phyloP scores from a whole-genome alignment of 2,113 vertebrate genomes.

The Anarhynchus alexandrinus region DNA sequence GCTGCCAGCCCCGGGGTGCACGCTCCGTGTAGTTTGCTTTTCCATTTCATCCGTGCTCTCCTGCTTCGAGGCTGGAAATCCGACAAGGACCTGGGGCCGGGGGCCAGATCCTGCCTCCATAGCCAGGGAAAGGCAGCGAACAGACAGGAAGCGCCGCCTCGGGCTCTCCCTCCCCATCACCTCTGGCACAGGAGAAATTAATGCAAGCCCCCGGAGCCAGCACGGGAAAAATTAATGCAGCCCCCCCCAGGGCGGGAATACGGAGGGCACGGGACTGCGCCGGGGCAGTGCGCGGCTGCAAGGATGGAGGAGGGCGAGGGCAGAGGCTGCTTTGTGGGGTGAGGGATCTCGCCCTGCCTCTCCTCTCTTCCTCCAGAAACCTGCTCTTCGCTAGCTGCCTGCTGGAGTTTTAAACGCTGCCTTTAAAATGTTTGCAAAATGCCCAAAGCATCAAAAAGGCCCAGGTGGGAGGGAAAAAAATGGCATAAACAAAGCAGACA shows the following conservation, averaged over 20 bases:
- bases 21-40: not conserved
- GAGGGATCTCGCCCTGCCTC: not conserved
- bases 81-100: not conserved
- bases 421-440: not conserved
- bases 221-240: not conserved
- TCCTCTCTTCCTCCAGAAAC: not conserved
- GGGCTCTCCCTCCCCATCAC: not conserved
- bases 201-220: not conserved
- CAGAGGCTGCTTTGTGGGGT: not conserved
- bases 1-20: not conserved
- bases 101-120: not conserved
- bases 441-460: not conserved
- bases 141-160: accelerated
- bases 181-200: not conserved
- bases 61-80: not conserved
- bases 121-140: not conserved
- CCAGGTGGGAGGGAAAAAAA: not conserved
- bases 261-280: not conserved
- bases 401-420: not conserved
- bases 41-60: not conserved
- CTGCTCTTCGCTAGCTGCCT: not conserved
- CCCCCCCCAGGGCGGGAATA: accelerated
- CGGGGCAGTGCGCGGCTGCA: too few relatives aligned
- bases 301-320: not conserved
- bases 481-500: not conserved